Evolutionary conservation across 2,113 vertebrate genomes (phyloP), one percentile per base, ranked within the genome.

Genomic region (Paratilapia polleni): DNA sequence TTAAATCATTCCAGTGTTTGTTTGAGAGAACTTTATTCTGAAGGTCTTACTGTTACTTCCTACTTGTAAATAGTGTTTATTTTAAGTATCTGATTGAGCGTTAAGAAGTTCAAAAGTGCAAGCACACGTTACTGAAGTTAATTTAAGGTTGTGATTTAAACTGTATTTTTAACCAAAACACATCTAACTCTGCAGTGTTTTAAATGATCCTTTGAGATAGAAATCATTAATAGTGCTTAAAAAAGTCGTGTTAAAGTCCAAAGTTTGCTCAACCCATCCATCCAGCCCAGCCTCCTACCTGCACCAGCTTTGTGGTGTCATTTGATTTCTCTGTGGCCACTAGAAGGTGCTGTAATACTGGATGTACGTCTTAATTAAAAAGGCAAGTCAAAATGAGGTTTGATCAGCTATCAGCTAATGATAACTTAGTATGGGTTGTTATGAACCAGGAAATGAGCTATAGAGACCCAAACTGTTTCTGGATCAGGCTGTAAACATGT

Each of bases 131-230:
- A 28, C 12, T 19, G 26, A 49, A 70, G 41, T 17, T 1, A 47
- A 66, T 47, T 43, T 2, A 43, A 22, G 43, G 24, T 34, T 64
- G n/a, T 43, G n/a, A 47, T 66, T 66, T 43, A 22, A 0, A 43
- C 24, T 2, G 43, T 43, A 66, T 43, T 66, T 36, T 26, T 66
- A 66, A 66, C 43, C 26, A 19, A 34, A 22, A 11, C 63, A 43
- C 63, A 66, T 17, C 13, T 43, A n/a, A 43, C 38, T 43, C 63
- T 66, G 2, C n/a, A 43, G 13, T 43, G 13, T 43, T 24, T 12
- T 15, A 0, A 0, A 24, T 66, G 34, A 36, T 5, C 34, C 34
- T 36, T 36, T 5, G 6, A 5, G 34, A 6, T 5, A 36, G 34
- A 36, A 36, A 6, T 6, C 36, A 3, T 24, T 43, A 43, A 24